phyloP scores from a whole-genome alignment of 2,113 vertebrate genomes.

The Oreamnos americanus region DNA sequence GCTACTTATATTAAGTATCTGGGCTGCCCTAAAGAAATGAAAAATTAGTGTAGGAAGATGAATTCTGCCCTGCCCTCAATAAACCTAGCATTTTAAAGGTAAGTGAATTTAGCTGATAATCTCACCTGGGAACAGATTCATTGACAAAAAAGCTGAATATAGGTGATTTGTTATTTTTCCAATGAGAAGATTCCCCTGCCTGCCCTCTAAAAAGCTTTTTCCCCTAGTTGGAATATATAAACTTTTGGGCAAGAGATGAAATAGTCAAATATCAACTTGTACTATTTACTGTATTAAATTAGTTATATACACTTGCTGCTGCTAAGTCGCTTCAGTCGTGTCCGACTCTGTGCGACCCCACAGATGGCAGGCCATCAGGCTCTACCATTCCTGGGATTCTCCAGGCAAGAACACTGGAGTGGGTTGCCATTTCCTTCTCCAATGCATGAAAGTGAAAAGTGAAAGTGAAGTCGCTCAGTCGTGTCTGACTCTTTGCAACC shows the following conservation, averaged over 20 bases:
- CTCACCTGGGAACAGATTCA: not conserved
- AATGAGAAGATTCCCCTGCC: not conserved
- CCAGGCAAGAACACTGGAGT: too few relatives aligned
- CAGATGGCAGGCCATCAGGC: too few relatives aligned
- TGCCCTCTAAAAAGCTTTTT: not conserved
- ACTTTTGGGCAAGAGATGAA: not conserved
- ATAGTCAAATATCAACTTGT: not conserved
- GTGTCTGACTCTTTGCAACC: too few relatives aligned
- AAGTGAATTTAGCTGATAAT: not conserved
- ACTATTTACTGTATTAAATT: not conserved
- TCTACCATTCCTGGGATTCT: fast-evolving
- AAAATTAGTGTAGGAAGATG: not conserved
- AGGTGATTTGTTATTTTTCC: not conserved
- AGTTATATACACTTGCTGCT: not conserved
- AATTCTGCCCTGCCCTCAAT: not conserved
- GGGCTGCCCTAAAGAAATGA: not conserved
- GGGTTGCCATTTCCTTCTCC: too few relatives aligned
- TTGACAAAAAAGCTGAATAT: not conserved
- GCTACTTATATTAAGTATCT: not conserved
- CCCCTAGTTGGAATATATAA: not conserved
- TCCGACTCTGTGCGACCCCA: too few relatives aligned
- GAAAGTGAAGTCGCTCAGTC: too few relatives aligned
- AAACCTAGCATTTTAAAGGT: not conserved
- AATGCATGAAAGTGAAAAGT: too few relatives aligned
- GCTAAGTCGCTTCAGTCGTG: too few relatives aligned